Evolutionary conservation across 1,140 invertebrate genomes (phyloP), one percentile per base, ranked within the genome.

Genomic region (Cotesia glomerata): DNA sequence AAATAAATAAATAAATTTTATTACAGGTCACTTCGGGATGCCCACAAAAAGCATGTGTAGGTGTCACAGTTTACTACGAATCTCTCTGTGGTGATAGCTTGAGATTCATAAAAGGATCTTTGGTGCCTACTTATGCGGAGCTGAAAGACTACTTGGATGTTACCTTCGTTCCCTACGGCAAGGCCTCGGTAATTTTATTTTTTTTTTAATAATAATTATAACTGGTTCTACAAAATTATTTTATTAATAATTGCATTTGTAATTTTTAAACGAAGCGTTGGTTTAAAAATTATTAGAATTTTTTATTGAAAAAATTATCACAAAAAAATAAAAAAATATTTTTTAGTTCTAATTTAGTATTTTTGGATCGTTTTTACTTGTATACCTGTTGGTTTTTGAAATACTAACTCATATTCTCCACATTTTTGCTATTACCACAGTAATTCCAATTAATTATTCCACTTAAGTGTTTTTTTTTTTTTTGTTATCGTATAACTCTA

Each of bases 81-180:
- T 90, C 91, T 8, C 82, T 95, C 0, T 97, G 95, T 80, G 91
- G 91, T 0, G 94, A 94, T 79, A 95, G 94, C 79, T 89, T 89
- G 45, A 76, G 84, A 14, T 96, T 95, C 78, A 89, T 95, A 66
- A 85, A 69, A 0, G 76, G 81, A 2, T 89, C 93, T 77, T 79
- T 91, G 49, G 80, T 77, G 8, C 82, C 86, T 5, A 80, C 88
- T 0, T 88, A 90, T 80, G 73, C 83, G 4, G 78, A 86, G 62
- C 77, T 92, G 34, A 77, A 76, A 45, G 73, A 87, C 0, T 87
- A 88, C 68, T 78, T 92, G 3, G 79, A 89, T 51, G 80, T 92
- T 49, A 80, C 86, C 18, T 88, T 91, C 35, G 87, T 92, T 65
- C 94, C 95, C 0, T 96, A 92, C 81, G 95, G 95, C 72, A 95